phyloP scores from a whole-genome alignment of 2,797 vertebrate genomes.

The Microhierax caerulescens region DNA sequence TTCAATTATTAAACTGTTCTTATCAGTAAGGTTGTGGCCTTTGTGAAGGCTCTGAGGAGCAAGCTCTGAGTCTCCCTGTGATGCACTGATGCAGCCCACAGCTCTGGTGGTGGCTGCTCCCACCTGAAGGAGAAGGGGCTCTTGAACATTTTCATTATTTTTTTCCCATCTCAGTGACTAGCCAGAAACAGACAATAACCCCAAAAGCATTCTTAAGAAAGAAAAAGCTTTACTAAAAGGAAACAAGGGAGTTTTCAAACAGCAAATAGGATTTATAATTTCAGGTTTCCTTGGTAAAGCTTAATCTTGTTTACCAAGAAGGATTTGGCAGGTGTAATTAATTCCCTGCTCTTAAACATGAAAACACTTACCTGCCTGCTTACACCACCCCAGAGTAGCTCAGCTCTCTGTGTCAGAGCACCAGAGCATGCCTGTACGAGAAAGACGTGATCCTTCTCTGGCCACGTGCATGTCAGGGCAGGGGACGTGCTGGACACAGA shows the following conservation, averaged over 20 bases:
- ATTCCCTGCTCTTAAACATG: neutral
- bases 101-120: neutral
- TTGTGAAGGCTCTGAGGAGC: neutral
- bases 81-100: neutral
- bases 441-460: neutral
- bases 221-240: neutral
- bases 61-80: neutral
- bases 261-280: neutral
- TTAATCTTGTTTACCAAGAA: conserved; percentile 4
- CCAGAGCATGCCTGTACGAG: neutral
- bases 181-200: neutral
- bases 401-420: neutral
- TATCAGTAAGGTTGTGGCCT: neutral
- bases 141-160: neutral
- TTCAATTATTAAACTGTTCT: too few relatives aligned
- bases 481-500: neutral
- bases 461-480: fast-evolving
- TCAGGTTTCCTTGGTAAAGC: neutral
- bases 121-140: neutral
- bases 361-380: neutral
- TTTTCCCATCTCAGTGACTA: neutral
- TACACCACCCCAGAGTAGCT: neutral
- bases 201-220: neutral
- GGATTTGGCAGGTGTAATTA: neutral
- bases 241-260: neutral